A percentile compares a stretch with the other conserved stretches of the same genome.
phyloP scores from a whole-genome alignment of 2,113 vertebrate species.

The human region GRCh38 chr7:54789501-54790000 shows the following conservation, averaged over 20 bases:
- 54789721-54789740: neutral
- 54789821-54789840: neutral
- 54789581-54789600: neutral
- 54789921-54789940: rapidly evolving
- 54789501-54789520: neutral
- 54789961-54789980: neutral
- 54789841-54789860: neutral
- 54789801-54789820: neutral
- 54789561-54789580: neutral
- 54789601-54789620: neutral
- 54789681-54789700: neutral
- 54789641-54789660: neutral
- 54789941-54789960: neutral
- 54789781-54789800: no score
- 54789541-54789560: neutral
- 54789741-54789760: neutral
- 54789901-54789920: neutral
- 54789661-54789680: neutral
- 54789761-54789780: no score
- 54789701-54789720: neutral
- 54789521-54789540: rapidly evolving
- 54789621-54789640: neutral
- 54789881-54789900: neutral
- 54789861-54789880: neutral
- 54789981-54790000: neutral